Base-by-base conservation (phyloP, 2,888 invertebrate genomes). In the Villa cingulata region DNA sequence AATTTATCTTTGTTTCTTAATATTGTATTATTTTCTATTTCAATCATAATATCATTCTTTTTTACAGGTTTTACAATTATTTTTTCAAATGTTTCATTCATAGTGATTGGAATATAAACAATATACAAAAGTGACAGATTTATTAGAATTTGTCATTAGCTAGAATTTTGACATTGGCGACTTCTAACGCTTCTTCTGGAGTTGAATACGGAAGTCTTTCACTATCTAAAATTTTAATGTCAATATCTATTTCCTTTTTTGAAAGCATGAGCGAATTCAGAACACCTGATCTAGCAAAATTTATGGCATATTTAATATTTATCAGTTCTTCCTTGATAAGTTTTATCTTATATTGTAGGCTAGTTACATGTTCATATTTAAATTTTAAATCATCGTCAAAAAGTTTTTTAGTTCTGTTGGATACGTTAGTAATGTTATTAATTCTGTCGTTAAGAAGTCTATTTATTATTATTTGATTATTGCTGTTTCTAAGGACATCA, bases 101-200 rank as follows among this genome's bases (percentile, higher is more conserved):
- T 51, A 41, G 48, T 50, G 23, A 48, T 49, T 41, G 53, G 51
- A 41, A 54, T 52, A 48, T 50, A 48, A 37, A 55, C 38, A 44
- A 56, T 50, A 45, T 54, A 55, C 23, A 54, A 45, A 39, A 55
- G 40, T 36, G 46, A 34, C 16, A 40, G 23, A 19, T 48, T 42
- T n/a, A n/a, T n/a, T n/a, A n/a, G n/a, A n/a, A n/a, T n/a, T n/a
- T n/a, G n/a, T n/a, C n/a, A 43, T 52, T 50, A 16, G 50, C 51
- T n/a, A 52, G 49, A 27, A 56, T 50, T 51, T 51, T 55, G 12
- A 54, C 44, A 36, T 55, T 49, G 10, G 50, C 45, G 46, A 55
- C 54, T 47, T 56, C 53, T 29, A 56, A 43, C 17, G 53, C 51
- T 43, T 57, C 53, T 37, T 55, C 53, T 39, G 49, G 27, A 29